Percentiles rank a stretch among this genome's conserved stretches.
Evolutionary conservation across 2,888 invertebrate species (phyloP).

Genomic region (Papilio demoleus): DNA sequence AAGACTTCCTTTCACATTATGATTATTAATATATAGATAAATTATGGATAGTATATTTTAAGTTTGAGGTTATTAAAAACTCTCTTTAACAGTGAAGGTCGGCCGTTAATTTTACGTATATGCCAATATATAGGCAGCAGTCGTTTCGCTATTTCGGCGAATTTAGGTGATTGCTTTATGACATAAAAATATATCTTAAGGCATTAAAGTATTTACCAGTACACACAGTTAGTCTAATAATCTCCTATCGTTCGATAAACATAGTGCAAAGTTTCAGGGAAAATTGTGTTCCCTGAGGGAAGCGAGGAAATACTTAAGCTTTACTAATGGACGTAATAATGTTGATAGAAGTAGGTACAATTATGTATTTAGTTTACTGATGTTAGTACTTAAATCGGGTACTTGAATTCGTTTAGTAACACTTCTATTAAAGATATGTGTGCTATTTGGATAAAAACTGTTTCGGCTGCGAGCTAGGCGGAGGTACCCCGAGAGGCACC

Average conservation of each 20-base stretch:
- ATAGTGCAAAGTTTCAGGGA: conserved; percentile 8
- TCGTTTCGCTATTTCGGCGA: too few species aligned
- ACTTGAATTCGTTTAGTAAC: background rate
- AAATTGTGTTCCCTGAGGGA: conserved; percentile 9
- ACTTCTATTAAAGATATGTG: background rate
- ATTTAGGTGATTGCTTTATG: too few species aligned
- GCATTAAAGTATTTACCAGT: too few species aligned
- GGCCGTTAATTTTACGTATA: too few species aligned
- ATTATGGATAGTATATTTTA: too few species aligned
- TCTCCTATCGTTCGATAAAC: background rate
- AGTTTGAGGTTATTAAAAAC: too few species aligned
- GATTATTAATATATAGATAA: background rate
- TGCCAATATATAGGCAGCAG: too few species aligned
- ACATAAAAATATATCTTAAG: too few species aligned
- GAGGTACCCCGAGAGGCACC: too few species aligned
- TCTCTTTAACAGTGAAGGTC: too few species aligned
- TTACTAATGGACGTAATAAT: conserved; percentile 27
- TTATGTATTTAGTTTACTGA: background rate
- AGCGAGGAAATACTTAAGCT: conserved; percentile 13
- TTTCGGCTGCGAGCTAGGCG: too few species aligned
- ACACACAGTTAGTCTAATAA: background rate
- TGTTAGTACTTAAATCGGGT: background rate
- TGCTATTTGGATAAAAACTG: too few species aligned
- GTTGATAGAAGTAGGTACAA: conserved; percentile 9
- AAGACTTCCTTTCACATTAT: background rate